Percentiles rank a stretch among this genome's conserved stretches.
These are phyloP conservation scores for Halesus radiatus DNA, from an alignment of 1,140 invertebrate species.

Conservation along the genomic window DNA sequence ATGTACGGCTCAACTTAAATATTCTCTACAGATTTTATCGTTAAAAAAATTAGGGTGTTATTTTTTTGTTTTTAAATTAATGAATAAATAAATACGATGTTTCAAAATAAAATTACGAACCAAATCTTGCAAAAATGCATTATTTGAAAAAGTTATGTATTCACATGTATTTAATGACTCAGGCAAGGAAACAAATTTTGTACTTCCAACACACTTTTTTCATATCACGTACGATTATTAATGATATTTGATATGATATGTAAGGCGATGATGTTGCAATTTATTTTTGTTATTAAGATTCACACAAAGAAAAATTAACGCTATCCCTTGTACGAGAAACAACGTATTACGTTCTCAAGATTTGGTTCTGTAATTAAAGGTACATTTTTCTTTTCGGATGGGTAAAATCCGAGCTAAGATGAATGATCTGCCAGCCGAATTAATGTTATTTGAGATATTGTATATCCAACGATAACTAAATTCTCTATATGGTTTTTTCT, in stretches of 20 bases:
- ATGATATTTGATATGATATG: not conserved
- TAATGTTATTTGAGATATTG: slow-evolving; percentile 48
- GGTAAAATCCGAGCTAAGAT: slow-evolving; percentile 50
- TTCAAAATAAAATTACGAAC: too few relatives aligned
- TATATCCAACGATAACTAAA: slow-evolving; percentile 23
- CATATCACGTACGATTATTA: not conserved
- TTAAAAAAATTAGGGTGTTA: too few relatives aligned
- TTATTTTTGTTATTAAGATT: not conserved
- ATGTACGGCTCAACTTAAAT: too few relatives aligned
- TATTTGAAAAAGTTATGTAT: too few relatives aligned
- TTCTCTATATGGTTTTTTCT: too few relatives aligned
- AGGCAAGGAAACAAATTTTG: too few relatives aligned
- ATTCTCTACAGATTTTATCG: too few relatives aligned
- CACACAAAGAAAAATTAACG: slow-evolving; percentile 3
- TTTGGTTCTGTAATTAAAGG: slow-evolving; percentile 52
- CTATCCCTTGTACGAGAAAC: not conserved
- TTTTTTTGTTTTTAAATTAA: too few relatives aligned
- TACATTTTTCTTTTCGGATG: slow-evolving; percentile 42
- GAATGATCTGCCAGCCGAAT: slow-evolving; percentile 50
- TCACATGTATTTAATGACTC: too few relatives aligned
- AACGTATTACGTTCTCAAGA: not conserved
- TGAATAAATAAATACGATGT: too few relatives aligned
- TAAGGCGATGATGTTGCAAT: not conserved
- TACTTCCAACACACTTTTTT: too few relatives aligned
- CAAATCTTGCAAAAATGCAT: too few relatives aligned